These are phyloP conservation scores for Dendrolimus pini DNA, from an alignment of 2,888 invertebrate species.

Conservation along the genomic window DNA sequence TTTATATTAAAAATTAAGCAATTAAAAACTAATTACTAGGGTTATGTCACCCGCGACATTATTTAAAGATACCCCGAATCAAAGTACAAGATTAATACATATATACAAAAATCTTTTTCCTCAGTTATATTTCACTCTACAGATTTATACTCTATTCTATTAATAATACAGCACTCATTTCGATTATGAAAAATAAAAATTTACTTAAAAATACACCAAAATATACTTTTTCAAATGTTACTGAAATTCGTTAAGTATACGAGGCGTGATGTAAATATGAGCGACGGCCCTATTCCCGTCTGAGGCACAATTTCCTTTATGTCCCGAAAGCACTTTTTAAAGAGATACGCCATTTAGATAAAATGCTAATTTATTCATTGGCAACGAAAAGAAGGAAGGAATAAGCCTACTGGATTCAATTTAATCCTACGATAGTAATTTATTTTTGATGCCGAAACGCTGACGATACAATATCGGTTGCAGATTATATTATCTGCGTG, in stretches of 20 bases:
- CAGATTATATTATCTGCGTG: background rate
- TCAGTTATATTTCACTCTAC: no score
- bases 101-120: no score
- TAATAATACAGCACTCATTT: no score
- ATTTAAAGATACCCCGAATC: no score
- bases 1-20: no score
- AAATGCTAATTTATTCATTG: constrained; percentile 73
- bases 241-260: background rate
- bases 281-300: background rate
- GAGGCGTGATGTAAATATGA: background rate
- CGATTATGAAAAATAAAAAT: no score
- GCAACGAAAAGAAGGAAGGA: constrained; percentile 44
- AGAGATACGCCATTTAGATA: constrained; percentile 65
- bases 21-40: no score
- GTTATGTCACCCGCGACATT: no score
- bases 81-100: no score
- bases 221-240: background rate
- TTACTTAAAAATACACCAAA: background rate
- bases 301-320: constrained; percentile 20
- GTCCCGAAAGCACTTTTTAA: constrained; percentile 56
- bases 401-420: constrained; percentile 56
- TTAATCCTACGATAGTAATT: constrained; percentile 54
- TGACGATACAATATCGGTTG: background rate
- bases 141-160: no score
- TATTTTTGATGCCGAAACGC: constrained; percentile 48